Evolutionary conservation across 2,797 vertebrate genomes (phyloP).

Genomic region (Chaunax sp.): DNA sequence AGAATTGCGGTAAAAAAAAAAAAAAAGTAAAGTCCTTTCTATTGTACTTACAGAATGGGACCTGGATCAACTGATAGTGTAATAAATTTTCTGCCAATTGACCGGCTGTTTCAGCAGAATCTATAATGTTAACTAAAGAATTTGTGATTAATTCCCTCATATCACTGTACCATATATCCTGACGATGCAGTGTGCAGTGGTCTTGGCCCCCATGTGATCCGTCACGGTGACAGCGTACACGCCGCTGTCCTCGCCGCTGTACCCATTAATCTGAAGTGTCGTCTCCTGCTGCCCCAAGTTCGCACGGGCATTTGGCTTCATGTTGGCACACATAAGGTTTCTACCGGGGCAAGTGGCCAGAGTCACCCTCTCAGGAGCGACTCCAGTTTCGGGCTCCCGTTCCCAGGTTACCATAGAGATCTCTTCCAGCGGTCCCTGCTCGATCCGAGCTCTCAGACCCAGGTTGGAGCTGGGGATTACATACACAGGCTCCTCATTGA

Average conservation of each 20-base stretch:
- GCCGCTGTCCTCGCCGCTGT: slow-evolving; percentile 63
- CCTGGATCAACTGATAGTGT: background rate
- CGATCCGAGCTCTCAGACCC: slow-evolving; percentile 72
- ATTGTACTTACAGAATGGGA: background rate
- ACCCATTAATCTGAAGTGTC: slow-evolving; percentile 67
- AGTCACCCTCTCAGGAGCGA: slow-evolving; percentile 12
- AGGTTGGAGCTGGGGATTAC: slow-evolving; percentile 65
- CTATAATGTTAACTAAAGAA: background rate
- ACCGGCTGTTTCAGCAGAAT: background rate
- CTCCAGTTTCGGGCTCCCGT: slow-evolving; percentile 50
- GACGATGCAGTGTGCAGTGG: slow-evolving; percentile 67
- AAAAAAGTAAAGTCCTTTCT: background rate
- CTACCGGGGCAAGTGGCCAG: slow-evolving; percentile 75
- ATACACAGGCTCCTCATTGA: slow-evolving; percentile 64
- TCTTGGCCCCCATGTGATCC: slow-evolving; percentile 55
- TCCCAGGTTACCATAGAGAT: slow-evolving; percentile 77
- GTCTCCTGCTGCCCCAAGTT: slow-evolving; percentile 59
- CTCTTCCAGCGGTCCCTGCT: slow-evolving; percentile 47
- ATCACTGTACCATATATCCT: slow-evolving; percentile 80
- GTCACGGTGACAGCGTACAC: slow-evolving; percentile 76
- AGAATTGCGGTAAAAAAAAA: too few species aligned
- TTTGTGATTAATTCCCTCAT: background rate
- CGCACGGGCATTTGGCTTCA: slow-evolving; percentile 31
- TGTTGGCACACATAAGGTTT: slow-evolving; percentile 36
- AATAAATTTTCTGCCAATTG: too few species aligned